Base-by-base conservation (phyloP, 2,113 vertebrate genomes). In the Elaphurus davidianus region DNA sequence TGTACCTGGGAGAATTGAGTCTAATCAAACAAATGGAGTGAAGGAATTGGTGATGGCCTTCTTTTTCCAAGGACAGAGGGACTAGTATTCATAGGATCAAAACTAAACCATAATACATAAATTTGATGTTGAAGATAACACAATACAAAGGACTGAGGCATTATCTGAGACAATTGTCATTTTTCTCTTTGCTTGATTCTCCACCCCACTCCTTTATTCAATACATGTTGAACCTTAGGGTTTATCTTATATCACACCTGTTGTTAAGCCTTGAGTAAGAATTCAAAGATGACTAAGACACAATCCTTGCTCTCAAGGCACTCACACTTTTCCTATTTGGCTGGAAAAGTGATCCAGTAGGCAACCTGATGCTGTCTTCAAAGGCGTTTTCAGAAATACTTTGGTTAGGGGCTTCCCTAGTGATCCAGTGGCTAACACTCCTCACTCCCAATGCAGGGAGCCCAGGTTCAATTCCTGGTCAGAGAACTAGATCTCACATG, bases 1-100 rank as follows among this genome's bases (percentile, higher is more conserved):
- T 79, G 3, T 78, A 96, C 21, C 59, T 97, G 82, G 47, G 92
- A 95, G 92, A 0, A 28, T 86, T 94, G 94, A 92, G 97, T 97
- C 98, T 67, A 57, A 90, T 36, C 25, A 59, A 74, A 45, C 17
- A 82, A 90, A 79, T 43, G 47, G 11, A 85, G 36, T 33, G 19
- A 79, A 36, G 50, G 40, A 87, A 91, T 62, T 87, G 15, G 87
- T 47, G 6, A 64, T 78, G 30, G 90, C 3, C 40, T 78, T 21
- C 50, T 54, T 6, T 59, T 94, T 92, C 40, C 55, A 78, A 89
- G 27, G 47, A 78, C 94, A 71, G n/a, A 90, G 28, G 82, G 13
- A 91, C 87, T 71, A 40, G 21, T 33, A 52, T 50, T 83, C 62
- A 57, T 17, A 19, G 13, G 28, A 59, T 57, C 60, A 82, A 64